Conservation (phyloP, 2,888 invertebrate genomes). For the Aporophyla lueneburgensis region DNA sequence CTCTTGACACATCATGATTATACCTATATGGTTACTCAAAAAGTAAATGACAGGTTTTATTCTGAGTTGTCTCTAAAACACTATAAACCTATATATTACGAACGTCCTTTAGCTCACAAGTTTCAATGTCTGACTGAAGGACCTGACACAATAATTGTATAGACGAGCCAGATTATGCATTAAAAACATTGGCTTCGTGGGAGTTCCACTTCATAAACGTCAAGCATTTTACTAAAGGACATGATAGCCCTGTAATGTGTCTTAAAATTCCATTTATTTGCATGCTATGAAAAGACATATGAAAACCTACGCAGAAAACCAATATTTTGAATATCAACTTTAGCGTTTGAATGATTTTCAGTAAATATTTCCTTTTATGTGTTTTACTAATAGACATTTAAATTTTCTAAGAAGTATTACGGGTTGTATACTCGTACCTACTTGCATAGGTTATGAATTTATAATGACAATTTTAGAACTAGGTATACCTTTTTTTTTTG, state of each 20-base stretch:
- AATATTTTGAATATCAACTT: neutral
- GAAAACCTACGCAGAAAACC: neutral
- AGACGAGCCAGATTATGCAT: neutral
- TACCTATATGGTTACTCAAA: too few relatives aligned
- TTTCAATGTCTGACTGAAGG: constrained; percentile 1
- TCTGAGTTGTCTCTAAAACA: too few relatives aligned
- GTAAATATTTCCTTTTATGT: neutral
- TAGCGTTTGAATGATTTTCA: neutral
- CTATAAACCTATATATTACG: too few relatives aligned
- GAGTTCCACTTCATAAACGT: constrained; percentile 23
- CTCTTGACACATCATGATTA: too few relatives aligned
- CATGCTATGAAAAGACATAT: too few relatives aligned
- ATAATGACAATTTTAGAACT: neutral
- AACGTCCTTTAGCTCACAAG: too few relatives aligned
- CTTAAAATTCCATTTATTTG: constrained; percentile 8
- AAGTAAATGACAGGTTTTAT: too few relatives aligned
- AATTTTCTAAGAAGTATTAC: neutral
- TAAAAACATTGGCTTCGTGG: constrained; percentile 38
- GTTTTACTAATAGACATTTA: neutral
- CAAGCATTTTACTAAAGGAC: constrained; percentile 9
- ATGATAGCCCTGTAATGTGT: neutral
- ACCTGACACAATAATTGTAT: constrained; percentile 48
- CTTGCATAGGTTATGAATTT: neutral
- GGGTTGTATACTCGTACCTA: neutral
- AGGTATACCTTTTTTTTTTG: too few relatives aligned